Base-by-base conservation (phyloP, 2,888 invertebrate species). In the Eurois occulta region DNA sequence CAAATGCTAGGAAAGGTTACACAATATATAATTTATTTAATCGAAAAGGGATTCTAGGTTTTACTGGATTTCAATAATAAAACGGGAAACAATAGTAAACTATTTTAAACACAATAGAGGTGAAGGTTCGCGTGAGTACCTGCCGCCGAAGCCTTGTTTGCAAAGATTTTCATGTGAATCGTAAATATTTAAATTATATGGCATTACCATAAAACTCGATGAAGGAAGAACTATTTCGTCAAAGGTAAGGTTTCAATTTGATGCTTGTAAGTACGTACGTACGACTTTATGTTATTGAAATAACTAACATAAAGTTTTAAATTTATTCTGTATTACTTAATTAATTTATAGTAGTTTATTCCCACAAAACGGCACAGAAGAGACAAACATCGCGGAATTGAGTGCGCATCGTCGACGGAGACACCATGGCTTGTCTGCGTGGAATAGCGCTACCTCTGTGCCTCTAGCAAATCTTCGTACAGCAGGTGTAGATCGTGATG, bases 51-150 rank as follows among this genome's bases (percentile, higher is more conserved):
- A 46, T 41, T 41, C 35, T 48, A 41, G 7, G 41, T 41, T 68
- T 69, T 18, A n/a, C 41, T 43, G 21, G 1, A 64, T 83, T 66
- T 43, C 35, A 64, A 73, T 79, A 35, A 58, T 41, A 73, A 62
- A 55, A 64, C 58, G 28, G 2, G 18, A 10, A 67, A 72, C 64
- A 72, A 66, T 62, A 28, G 28, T 13, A n/a, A 72, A 65, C 58
- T 80, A 78, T 77, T 84, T 64, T 65, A 43, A 75, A 67, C 62
- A 76, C 60, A 72, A 76, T 72, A 10, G 58, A 65, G 79, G 75
- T 83, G 69, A 70, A 48, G 76, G 85, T 75, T 75, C 72, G 38
- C 2, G 10, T 43, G 60, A 43, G 28, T 60, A 72, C 74, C 74
- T 82, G 82, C 68, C 60, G 68, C 55, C n/a, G 64, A 52, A 71